These are phyloP conservation scores for Caenorhabditis angaria DNA, from an alignment of 2,888 invertebrate species.

Conservation along the genomic window DNA sequence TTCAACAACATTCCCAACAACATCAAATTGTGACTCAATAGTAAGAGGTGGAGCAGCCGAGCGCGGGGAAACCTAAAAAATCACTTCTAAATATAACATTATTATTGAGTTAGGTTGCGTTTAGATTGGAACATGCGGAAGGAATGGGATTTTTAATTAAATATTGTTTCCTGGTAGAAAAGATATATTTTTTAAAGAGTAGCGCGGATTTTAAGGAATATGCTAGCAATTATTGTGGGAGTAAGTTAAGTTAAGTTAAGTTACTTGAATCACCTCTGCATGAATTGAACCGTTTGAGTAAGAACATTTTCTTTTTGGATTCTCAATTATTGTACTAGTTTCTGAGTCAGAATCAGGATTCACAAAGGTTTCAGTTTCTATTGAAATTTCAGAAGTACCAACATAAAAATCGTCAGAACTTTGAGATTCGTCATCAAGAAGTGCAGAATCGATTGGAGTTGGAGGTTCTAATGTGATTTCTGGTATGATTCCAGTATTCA, in stretches of 20 bases:
- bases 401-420: too few species aligned
- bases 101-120: too few species aligned
- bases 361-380: background rate
- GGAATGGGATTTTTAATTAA: background rate
- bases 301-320: background rate
- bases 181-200: background rate
- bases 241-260: background rate
- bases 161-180: too few species aligned
- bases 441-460: too few species aligned
- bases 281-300: background rate
- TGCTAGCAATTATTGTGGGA: background rate
- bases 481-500: too few species aligned
- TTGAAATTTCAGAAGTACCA: background rate
- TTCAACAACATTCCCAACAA: background rate
- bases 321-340: constrained; percentile 7
- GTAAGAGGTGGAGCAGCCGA: constrained; percentile 1
- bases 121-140: constrained; percentile 4
- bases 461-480: too few species aligned
- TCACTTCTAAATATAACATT: background rate
- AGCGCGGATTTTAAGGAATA: too few species aligned
- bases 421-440: too few species aligned
- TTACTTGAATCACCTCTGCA: background rate
- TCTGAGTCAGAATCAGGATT: background rate
- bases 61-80: constrained; percentile 1
- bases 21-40: constrained; percentile 1